Conservation (phyloP, 92 coral and sea anemone genomes). For the Siderastrea siderea region DNA sequence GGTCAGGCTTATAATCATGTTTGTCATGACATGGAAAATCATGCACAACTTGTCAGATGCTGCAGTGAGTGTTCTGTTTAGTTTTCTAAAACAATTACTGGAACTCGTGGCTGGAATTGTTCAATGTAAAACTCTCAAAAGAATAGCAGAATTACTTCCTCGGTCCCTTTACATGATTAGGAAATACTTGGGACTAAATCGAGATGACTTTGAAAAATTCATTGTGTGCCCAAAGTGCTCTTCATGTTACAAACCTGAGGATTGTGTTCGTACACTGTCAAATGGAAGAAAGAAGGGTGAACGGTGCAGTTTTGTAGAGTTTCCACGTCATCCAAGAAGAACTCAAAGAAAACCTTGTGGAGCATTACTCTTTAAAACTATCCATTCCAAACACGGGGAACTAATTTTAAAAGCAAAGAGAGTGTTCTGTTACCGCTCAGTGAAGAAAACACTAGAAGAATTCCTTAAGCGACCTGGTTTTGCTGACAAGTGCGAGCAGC, state of each 20-base stretch:
- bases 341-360: slow-evolving; percentile 31
- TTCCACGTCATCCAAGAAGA: slow-evolving; percentile 35
- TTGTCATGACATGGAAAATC: slow-evolving; percentile 17
- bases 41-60: slow-evolving; percentile 34
- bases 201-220: slow-evolving; percentile 41
- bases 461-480: slow-evolving; percentile 36
- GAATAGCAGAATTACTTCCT: slow-evolving; percentile 4
- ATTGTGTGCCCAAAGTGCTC: slow-evolving; percentile 50
- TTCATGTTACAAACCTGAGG: slow-evolving; percentile 37
- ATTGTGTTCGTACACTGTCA: slow-evolving; percentile 3
- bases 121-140: neutral
- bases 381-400: slow-evolving; percentile 2
- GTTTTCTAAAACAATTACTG: neutral
- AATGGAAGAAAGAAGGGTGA: slow-evolving; percentile 34
- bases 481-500: slow-evolving; percentile 51
- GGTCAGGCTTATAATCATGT: slow-evolving; percentile 11
- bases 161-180: slow-evolving; percentile 23
- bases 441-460: slow-evolving; percentile 26
- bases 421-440: slow-evolving; percentile 40
- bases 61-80: neutral
- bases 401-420: slow-evolving; percentile 52
- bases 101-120: neutral
- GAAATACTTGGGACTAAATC: slow-evolving; percentile 1
- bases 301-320: slow-evolving; percentile 35
- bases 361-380: slow-evolving; percentile 20